Percentiles rank a stretch among this genome's conserved stretches.
phyloP scores from a whole-genome alignment of 92 coral and sea anemone species.

The Phenganax marumi region DNA sequence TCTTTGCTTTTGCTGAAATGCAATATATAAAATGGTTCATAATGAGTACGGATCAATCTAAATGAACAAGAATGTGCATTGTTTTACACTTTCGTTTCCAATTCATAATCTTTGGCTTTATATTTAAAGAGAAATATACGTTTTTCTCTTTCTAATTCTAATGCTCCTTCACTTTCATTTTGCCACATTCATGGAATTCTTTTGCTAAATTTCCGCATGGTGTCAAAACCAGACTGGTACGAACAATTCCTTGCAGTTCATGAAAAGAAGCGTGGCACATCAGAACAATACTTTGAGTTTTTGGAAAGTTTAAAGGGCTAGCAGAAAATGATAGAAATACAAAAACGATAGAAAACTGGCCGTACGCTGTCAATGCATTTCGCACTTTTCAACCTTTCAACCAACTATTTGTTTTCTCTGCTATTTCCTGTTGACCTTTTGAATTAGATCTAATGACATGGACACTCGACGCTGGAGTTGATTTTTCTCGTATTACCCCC shows the following conservation, averaged over 20 bases:
- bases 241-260: not conserved
- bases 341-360: not conserved
- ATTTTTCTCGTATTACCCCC: conserved; percentile 25
- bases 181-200: conserved; percentile 9
- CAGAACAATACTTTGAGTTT: not conserved
- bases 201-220: not conserved
- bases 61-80: not conserved
- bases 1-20: no score
- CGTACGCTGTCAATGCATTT: conserved; percentile 14
- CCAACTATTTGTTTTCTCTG: conserved; percentile 14
- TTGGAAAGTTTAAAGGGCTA: not conserved
- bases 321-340: not conserved
- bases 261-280: not conserved
- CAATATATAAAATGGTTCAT: no score
- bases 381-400: conserved; percentile 33
- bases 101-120: not conserved
- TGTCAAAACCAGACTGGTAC: not conserved
- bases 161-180: not conserved
- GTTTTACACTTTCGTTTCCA: not conserved
- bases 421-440: conserved; percentile 46
- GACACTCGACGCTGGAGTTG: conserved; percentile 13
- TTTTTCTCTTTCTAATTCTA: not conserved
- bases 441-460: conserved; percentile 29
- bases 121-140: not conserved
- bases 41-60: not conserved